Conservation (phyloP, 2,888 invertebrate species). For the Phyto melanocephala region DNA sequence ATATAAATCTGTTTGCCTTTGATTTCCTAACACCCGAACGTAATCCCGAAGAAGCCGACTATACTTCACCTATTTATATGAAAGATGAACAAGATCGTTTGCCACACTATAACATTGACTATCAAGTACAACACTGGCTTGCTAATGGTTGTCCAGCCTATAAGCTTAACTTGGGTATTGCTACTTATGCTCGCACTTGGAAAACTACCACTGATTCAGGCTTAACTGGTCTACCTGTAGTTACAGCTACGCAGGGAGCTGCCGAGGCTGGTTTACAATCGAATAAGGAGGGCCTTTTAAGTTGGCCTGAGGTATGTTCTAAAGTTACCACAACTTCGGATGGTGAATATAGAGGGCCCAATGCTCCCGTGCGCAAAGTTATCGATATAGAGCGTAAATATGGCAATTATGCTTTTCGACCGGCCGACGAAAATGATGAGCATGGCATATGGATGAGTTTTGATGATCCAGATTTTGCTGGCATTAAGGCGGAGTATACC, state of each 20-base stretch:
- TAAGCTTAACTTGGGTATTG: conserved; percentile 86
- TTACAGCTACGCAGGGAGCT: conserved; percentile 83
- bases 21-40: conserved; percentile 88
- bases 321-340: conserved; percentile 81
- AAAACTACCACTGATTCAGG: conserved; percentile 85
- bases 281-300: conserved; percentile 84
- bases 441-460: conserved; percentile 90
- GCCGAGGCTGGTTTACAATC: conserved; percentile 86
- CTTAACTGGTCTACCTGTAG: conserved; percentile 87
- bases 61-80: conserved; percentile 85
- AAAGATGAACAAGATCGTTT: conserved; percentile 83
- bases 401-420: conserved; percentile 87
- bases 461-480: conserved; percentile 90
- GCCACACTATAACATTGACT: conserved; percentile 84
- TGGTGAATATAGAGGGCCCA: conserved; percentile 81
- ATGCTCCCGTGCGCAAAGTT: conserved; percentile 85
- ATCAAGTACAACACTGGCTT: conserved; percentile 83
- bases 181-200: conserved; percentile 88
- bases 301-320: conserved; percentile 89
- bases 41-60: conserved; percentile 89
- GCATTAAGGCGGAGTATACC: conserved; percentile 86
- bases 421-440: conserved; percentile 83
- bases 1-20: conserved; percentile 87
- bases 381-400: conserved; percentile 89
- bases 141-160: conserved; percentile 81